phyloP scores from a whole-genome alignment of 1,140 invertebrate genomes.

The Nebria ingens region DNA sequence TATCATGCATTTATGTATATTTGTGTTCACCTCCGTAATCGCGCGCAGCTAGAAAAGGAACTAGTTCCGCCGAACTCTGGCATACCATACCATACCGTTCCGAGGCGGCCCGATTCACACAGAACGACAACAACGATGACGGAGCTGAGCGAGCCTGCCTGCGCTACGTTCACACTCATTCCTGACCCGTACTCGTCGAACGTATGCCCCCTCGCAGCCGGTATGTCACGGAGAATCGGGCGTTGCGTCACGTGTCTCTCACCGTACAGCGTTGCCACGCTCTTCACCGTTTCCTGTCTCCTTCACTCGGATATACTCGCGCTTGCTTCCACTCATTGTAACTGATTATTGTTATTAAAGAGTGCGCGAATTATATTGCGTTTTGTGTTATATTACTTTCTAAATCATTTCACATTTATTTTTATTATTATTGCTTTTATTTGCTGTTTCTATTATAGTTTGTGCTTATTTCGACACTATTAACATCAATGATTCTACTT shows the following conservation, averaged over 20 bases:
- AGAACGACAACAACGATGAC: neutral
- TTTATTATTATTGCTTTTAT: no score
- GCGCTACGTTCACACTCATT: neutral
- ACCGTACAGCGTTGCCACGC: neutral
- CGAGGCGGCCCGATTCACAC: neutral
- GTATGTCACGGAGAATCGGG: constrained; percentile 5
- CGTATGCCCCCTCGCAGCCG: neutral
- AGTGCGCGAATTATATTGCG: no score
- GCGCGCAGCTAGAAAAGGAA: neutral
- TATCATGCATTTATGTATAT: no score
- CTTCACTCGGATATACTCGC: neutral
- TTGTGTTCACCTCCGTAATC: neutral
- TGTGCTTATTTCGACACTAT: no score
- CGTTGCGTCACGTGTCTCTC: neutral
- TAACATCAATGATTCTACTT: no score
- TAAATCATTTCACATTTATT: no score
- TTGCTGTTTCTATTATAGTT: no score
- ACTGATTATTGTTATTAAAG: no score
- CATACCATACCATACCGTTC: neutral
- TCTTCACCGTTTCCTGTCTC: neutral
- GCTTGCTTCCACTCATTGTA: neutral
- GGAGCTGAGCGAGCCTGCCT: neutral
- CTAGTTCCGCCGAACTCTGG: neutral
- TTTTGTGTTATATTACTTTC: neutral
- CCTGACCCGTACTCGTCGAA: constrained; percentile 1